Evolutionary conservation across 2,797 vertebrate genomes (phyloP).

Genomic region (Epinephelus malabaricus): DNA sequence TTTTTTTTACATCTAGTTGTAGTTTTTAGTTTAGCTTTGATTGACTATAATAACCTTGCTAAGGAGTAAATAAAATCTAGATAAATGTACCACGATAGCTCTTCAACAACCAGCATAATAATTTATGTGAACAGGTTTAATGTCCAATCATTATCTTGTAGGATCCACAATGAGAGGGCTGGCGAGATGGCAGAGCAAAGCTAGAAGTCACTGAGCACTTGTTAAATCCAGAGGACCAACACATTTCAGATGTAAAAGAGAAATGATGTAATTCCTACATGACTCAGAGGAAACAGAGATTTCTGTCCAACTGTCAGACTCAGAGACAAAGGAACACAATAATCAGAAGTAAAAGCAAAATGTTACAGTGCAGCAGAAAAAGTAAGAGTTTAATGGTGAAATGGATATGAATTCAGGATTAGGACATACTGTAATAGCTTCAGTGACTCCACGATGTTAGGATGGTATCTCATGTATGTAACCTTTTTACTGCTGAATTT

Average conservation of each 20-base stretch:
- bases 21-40: no score
- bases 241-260: constrained; percentile 19
- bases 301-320: constrained; percentile 6
- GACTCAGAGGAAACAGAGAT: constrained; percentile 32
- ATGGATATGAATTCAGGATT: not conserved
- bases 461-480: not conserved
- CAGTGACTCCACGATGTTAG: no score
- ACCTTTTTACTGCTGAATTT: constrained; percentile 2
- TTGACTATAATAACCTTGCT: no score
- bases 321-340: constrained; percentile 1
- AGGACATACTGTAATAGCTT: not conserved
- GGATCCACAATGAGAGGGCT: not conserved
- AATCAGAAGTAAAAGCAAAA: not conserved
- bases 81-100: not conserved
- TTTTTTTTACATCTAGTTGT: no score
- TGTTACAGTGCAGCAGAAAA: not conserved
- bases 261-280: constrained; percentile 15
- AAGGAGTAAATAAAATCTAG: not conserved
- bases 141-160: constrained; percentile 12
- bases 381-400: not conserved
- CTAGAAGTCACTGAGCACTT: constrained; percentile 19
- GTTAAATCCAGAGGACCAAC: constrained; percentile 30
- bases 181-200: not conserved
- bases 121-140: not conserved
- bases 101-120: not conserved